Evolutionary conservation across 2,113 vertebrate genomes (phyloP).

Genomic region (Gymnarchus niloticus): DNA sequence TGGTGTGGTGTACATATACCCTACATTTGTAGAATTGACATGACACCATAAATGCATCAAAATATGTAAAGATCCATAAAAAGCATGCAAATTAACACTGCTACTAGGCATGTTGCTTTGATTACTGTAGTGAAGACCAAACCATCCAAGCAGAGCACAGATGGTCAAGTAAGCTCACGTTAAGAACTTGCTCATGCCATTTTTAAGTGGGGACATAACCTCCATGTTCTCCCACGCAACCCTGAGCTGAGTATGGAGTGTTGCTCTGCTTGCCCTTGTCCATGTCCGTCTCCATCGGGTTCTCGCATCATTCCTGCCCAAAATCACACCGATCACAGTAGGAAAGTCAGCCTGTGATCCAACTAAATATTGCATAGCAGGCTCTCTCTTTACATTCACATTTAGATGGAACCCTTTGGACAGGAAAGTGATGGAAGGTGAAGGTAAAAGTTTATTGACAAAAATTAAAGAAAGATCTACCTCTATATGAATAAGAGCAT

Average conservation of each 20-base stretch:
- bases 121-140: neutral
- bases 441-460: neutral
- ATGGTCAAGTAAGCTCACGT: neutral
- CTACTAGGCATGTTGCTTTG: too few species aligned
- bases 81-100: too few species aligned
- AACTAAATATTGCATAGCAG: neutral
- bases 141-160: neutral
- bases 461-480: too few species aligned
- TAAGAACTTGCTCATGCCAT: conserved; percentile 89
- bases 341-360: conserved; percentile 89
- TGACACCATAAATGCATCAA: neutral
- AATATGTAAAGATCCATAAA: too few species aligned
- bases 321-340: conserved; percentile 87
- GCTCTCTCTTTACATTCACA: neutral
- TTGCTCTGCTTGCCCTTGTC: conserved; percentile 90
- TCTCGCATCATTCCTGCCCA: conserved; percentile 91
- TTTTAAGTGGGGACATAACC: conserved; percentile 94
- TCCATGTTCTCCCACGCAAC: conserved; percentile 94
- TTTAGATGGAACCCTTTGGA: neutral
- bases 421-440: neutral
- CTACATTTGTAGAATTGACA: too few species aligned
- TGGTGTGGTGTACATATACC: too few species aligned
- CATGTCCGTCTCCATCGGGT: conserved; percentile 89
- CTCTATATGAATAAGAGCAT: too few species aligned
- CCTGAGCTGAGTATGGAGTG: conserved; percentile 86